A percentile compares a stretch with the other conserved stretches of the same genome.
These are phyloP conservation scores for Tiliacea citrago DNA, from an alignment of 2,888 invertebrate genomes.

Conservation along the genomic window DNA sequence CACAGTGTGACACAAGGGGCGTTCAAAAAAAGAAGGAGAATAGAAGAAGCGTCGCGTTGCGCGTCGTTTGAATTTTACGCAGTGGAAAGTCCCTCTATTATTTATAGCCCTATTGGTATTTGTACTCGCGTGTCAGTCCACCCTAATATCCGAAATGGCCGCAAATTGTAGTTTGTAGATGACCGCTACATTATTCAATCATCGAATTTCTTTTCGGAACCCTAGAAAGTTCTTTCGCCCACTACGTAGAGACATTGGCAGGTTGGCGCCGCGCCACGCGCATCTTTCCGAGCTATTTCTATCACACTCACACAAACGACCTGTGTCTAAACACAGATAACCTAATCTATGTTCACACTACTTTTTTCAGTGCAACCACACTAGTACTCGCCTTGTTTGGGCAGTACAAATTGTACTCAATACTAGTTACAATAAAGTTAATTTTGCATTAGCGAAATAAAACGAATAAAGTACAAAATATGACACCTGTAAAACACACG, in stretches of 20 bases:
- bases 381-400: neutral
- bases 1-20: too few species aligned
- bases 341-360: slow-evolving; percentile 38
- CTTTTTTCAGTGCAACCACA: slow-evolving; percentile 46
- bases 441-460: neutral
- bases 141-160: neutral
- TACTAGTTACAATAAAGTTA: neutral
- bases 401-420: neutral
- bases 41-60: too few species aligned
- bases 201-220: slow-evolving; percentile 33
- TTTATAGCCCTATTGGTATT: neutral
- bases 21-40: too few species aligned
- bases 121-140: neutral
- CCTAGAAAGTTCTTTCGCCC: slow-evolving; percentile 53
- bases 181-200: neutral
- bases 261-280: slow-evolving; percentile 75
- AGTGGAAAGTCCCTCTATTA: neutral
- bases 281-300: slow-evolving; percentile 73
- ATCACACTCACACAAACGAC: slow-evolving; percentile 47
- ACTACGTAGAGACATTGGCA: slow-evolving; percentile 67
- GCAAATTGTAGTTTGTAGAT: neutral
- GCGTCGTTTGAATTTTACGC: slow-evolving; percentile 1
- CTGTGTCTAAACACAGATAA: slow-evolving; percentile 50
- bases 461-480: neutral
- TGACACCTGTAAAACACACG: neutral